Conservation (phyloP, 1,140 invertebrate genomes). For the Euura saliciscinereae region DNA sequence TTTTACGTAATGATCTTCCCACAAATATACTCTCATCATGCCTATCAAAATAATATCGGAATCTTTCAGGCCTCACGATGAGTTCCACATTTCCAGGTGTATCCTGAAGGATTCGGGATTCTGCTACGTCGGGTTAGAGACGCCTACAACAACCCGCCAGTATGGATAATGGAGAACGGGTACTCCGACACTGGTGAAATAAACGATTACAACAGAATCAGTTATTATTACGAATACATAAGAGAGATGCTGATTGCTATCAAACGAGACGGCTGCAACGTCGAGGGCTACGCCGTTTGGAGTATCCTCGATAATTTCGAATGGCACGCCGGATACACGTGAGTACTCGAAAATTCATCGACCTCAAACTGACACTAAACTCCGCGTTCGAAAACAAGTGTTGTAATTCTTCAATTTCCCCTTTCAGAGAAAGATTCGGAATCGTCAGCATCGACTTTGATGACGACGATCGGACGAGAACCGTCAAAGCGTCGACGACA, state of each 20-base stretch:
- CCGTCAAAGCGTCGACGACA: constrained; percentile 45
- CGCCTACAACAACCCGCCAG: neutral
- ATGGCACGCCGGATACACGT: neutral
- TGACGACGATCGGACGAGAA: constrained; percentile 43
- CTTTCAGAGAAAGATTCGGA: constrained; percentile 47
- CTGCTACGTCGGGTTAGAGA: neutral
- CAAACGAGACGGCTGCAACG: neutral
- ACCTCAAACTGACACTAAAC: too few species aligned
- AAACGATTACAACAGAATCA: neutral
- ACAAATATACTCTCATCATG: too few species aligned
- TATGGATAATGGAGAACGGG: neutral
- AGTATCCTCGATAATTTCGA: constrained; percentile 3
- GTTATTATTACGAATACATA: neutral
- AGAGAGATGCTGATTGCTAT: neutral
- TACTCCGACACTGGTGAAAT: neutral
- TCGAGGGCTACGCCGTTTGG: neutral
- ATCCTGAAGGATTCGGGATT: constrained; percentile 6
- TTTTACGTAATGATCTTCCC: neutral
- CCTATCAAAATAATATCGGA: too few species aligned
- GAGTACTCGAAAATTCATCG: neutral
- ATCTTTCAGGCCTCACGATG: too few species aligned
- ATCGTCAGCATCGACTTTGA: constrained; percentile 54
- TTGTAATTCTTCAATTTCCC: too few species aligned
- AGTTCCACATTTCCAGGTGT: too few species aligned
- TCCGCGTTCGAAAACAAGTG: too few species aligned